phyloP scores from a whole-genome alignment of 2,888 invertebrate species.

The Hirtodrosophila histrioides region DNA sequence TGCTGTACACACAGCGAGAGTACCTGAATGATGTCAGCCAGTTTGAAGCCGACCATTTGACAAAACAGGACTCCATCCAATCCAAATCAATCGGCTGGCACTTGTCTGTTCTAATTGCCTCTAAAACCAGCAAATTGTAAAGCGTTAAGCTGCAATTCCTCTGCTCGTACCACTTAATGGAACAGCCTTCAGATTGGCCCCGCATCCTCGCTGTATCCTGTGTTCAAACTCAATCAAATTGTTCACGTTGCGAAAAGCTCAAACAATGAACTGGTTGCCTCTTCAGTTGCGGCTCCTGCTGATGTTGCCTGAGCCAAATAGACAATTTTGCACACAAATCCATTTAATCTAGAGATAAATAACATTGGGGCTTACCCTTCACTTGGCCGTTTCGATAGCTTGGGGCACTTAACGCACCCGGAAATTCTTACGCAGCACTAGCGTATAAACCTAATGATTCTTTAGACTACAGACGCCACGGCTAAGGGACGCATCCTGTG shows the following conservation, averaged over 20 bases:
- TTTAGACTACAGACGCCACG: constrained; percentile 28
- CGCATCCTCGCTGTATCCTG: not conserved
- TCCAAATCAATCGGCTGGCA: constrained; percentile 62
- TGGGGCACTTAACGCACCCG: constrained; percentile 74
- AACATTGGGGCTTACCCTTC: constrained; percentile 61
- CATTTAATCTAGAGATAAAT: constrained; percentile 81
- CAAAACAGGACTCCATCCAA: constrained; percentile 44
- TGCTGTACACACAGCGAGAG: constrained; percentile 17
- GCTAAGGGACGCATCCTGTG: constrained; percentile 36
- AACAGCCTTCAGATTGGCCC: not conserved
- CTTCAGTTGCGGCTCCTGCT: constrained; percentile 1
- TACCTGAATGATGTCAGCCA: constrained; percentile 20
- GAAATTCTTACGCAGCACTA: constrained; percentile 78
- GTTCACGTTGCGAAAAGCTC: constrained; percentile 66
- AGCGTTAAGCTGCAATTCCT: constrained; percentile 57
- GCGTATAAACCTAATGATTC: constrained; percentile 69
- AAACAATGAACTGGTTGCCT: constrained; percentile 68
- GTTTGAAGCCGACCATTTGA: constrained; percentile 35
- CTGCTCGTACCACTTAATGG: constrained; percentile 11
- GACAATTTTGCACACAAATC: constrained; percentile 81
- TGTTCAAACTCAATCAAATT: constrained; percentile 68
- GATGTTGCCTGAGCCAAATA: constrained; percentile 59
- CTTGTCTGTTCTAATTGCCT: constrained; percentile 76
- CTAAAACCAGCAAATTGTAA: constrained; percentile 61
- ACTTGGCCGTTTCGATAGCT: constrained; percentile 27